Evolutionary conservation across 1,140 invertebrate genomes (phyloP), one percentile per base, ranked within the genome.

Genomic region (Drosophila dunni): DNA sequence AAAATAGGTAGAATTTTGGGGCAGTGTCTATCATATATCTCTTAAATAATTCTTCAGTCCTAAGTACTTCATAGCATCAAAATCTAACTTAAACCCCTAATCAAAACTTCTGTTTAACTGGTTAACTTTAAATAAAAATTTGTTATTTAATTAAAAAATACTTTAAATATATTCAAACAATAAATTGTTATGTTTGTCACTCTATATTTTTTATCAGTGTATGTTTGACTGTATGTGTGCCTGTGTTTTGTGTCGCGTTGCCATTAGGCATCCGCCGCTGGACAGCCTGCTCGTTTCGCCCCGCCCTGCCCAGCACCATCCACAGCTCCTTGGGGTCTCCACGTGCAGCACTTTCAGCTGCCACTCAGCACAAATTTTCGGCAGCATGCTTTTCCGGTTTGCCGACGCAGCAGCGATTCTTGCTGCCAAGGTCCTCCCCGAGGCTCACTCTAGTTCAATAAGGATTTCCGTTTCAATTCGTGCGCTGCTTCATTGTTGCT

Each of bases 391-490:
- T 79, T 85, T 85, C 82, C 82, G 82, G 82, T 81, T 86, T 85
- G 75, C 78, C 82, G 38, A 78, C 81, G 66, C 78, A 84, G 76
- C 75, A 81, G 66, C 74, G 54, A 29, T 38, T 57, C 61, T 50
- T 57, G 63, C 46, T 74, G 66, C 56, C 53, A 33, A 29, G 8
- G 50, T 36, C 36, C 50, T 46, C 67, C 63, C 69, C 45, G 69
- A 54, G 54, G 50, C 69, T 72, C 63, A 69, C 79, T 74, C 73
- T 83, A 89, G 84, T 88, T 88, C 83, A 88, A 88, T 88, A 88
- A 88, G 83, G 83, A 88, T 88, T 88, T 88, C 83, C 83, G 83
- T 84, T 88, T 89, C 83, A 88, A 88, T 88, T 88, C 83, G 80
- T 88, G 83, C 84, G 69, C 83, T 76, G 75, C 70, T 80, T 64